Conservation (phyloP, 2,888 invertebrate genomes). For the Periphyllus acericola region DNA sequence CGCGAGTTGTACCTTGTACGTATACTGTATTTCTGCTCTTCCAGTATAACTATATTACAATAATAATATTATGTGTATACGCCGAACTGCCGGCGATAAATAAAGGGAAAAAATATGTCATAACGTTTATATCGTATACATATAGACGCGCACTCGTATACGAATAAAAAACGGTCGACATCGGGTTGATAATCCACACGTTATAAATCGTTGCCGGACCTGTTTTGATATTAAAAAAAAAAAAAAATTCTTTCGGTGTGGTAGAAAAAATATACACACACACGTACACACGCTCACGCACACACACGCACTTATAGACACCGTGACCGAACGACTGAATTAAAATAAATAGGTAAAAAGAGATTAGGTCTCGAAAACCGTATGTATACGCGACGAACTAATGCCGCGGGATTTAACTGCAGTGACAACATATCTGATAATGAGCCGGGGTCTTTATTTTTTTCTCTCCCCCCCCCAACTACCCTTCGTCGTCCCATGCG, state of each 20-base stretch:
- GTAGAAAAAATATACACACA: neutral
- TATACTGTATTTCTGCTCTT: neutral
- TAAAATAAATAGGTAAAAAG: slow-evolving; percentile 57
- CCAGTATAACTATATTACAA: neutral
- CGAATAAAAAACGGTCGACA: slow-evolving; percentile 20
- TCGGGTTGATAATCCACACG: slow-evolving; percentile 28
- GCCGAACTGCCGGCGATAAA: slow-evolving; percentile 16
- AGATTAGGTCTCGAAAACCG: slow-evolving; percentile 36
- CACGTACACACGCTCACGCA: neutral
- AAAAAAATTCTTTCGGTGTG: slow-evolving; percentile 37
- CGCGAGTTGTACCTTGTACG: neutral
- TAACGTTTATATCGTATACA: slow-evolving; percentile 50
- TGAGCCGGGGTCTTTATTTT: slow-evolving; percentile 33
- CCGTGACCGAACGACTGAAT: slow-evolving; percentile 45
- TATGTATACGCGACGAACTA: neutral
- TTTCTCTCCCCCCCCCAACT: neutral
- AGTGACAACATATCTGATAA: slow-evolving; percentile 40
- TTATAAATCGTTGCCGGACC: slow-evolving; percentile 58
- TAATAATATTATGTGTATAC: neutral
- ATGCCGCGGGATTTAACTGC: slow-evolving; percentile 28
- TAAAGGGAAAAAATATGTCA: slow-evolving; percentile 36
- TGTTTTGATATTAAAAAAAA: slow-evolving; percentile 42
- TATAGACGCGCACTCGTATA: too few species aligned
- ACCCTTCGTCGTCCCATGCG: too few species aligned
- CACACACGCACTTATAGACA: too few species aligned